A percentile compares a stretch with the other conserved stretches of the same genome.
These are phyloP conservation scores for Botia almorhae DNA, from an alignment of 2,797 vertebrate species.

Conservation along the genomic window DNA sequence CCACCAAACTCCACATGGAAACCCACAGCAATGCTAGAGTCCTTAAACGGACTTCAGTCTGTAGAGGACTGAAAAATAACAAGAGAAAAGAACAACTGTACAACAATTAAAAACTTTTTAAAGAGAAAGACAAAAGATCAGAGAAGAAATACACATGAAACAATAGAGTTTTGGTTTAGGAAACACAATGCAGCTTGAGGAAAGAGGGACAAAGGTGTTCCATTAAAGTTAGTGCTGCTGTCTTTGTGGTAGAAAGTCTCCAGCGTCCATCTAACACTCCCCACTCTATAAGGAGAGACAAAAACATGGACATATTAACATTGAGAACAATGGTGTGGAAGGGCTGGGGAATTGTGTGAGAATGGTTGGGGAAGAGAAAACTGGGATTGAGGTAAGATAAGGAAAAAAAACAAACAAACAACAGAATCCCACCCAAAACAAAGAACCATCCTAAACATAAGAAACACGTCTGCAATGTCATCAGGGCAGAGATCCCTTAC, in stretches of 20 bases:
- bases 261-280: conserved; percentile 78
- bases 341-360: conserved; percentile 13
- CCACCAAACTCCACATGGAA: conserved; percentile 66
- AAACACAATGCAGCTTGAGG: conserved; percentile 40
- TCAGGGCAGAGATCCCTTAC: conserved; percentile 76
- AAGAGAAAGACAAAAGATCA: conserved; percentile 52
- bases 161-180: conserved; percentile 41
- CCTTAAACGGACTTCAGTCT: conserved; percentile 63
- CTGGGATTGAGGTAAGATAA: not conserved
- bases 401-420: not conserved
- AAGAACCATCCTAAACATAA: conserved; percentile 28
- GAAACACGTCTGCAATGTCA: not conserved
- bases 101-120: conserved; percentile 18
- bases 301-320: conserved; percentile 78
- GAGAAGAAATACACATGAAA: conserved; percentile 37
- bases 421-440: conserved; percentile 4
- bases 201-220: conserved; percentile 63
- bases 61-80: conserved; percentile 65
- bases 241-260: conserved; percentile 75
- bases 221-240: conserved; percentile 74
- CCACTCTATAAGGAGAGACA: conserved; percentile 83
- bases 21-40: conserved; percentile 61
- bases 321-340: conserved; percentile 59
- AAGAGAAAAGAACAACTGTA: conserved; percentile 52
- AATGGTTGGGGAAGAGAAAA: not conserved